These are phyloP conservation scores for Melanotus villosus DNA, from an alignment of 2,888 invertebrate species.

Conservation along the genomic window DNA sequence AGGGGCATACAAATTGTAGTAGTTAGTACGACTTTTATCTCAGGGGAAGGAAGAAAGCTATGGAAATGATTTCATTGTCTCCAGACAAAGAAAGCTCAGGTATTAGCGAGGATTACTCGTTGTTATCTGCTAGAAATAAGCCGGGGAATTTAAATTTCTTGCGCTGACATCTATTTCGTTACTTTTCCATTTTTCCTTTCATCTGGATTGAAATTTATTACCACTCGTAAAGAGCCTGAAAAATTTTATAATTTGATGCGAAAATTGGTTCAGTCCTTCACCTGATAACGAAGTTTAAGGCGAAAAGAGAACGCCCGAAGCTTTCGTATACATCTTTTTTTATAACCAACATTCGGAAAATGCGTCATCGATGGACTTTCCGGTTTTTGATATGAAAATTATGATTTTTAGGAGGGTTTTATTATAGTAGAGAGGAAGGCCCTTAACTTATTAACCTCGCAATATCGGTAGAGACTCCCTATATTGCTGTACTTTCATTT, in stretches of 20 bases:
- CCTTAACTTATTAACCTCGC: no score
- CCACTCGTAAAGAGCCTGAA: slow-evolving; percentile 19
- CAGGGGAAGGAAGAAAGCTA: slow-evolving; percentile 37
- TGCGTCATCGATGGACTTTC: no score
- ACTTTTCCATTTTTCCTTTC: slow-evolving; percentile 33
- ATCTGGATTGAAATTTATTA: slow-evolving; percentile 31
- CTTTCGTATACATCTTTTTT: not conserved
- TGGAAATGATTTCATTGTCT: slow-evolving; percentile 50
- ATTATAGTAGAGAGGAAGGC: no score
- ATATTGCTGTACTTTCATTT: no score
- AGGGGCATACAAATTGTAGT: slow-evolving; percentile 48
- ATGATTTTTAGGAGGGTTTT: no score
- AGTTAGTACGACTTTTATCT: slow-evolving; percentile 43
- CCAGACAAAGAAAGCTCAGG: slow-evolving; percentile 48
- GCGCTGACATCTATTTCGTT: slow-evolving; percentile 35
- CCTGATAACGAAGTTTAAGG: slow-evolving; percentile 28
- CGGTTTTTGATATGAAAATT: not conserved
- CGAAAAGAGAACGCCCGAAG: slow-evolving; percentile 1
- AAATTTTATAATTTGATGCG: slow-evolving; percentile 30
- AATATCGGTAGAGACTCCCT: no score
- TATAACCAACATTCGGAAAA: not conserved
- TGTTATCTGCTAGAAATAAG: slow-evolving; percentile 49
- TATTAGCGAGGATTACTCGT: slow-evolving; percentile 50
- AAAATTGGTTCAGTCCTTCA: slow-evolving; percentile 32
- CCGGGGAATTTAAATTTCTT: slow-evolving; percentile 38